A percentile compares a stretch with the other conserved stretches of the same genome.
Evolutionary conservation across 2,113 vertebrate species (phyloP).

Genomic region (Probosciger aterrimus): DNA sequence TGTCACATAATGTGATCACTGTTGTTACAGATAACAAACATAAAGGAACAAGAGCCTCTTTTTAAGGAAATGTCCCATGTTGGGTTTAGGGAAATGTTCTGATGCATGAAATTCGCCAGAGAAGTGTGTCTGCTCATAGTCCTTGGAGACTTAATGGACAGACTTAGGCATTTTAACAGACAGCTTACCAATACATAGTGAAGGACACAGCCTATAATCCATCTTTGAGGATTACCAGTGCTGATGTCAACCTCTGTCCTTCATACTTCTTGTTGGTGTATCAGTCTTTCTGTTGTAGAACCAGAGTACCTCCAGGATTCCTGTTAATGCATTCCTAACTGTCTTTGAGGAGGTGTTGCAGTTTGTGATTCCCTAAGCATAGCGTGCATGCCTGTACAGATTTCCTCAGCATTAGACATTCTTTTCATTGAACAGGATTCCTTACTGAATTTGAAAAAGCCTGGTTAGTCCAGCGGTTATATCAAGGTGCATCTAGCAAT

Average conservation of each 20-base stretch:
- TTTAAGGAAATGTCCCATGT: neutral
- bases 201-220: neutral
- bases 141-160: neutral
- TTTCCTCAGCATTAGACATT: neutral
- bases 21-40: neutral
- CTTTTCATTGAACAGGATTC: neutral
- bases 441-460: neutral
- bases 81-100: neutral
- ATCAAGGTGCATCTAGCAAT: neutral
- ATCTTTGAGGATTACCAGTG: neutral
- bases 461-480: neutral
- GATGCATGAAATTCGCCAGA: neutral
- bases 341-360: neutral
- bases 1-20: neutral
- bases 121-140: neutral
- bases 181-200: rapidly evolving
- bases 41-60: neutral
- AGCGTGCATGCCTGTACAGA: neutral
- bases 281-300: neutral
- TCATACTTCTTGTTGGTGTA: neutral
- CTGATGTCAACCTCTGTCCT: neutral
- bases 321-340: neutral
- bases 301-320: neutral
- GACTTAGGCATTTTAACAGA: neutral
- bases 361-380: neutral